Evolutionary conservation across 2,888 invertebrate genomes (phyloP), one percentile per base, ranked within the genome.

Genomic region (Agrotis ipsilon): DNA sequence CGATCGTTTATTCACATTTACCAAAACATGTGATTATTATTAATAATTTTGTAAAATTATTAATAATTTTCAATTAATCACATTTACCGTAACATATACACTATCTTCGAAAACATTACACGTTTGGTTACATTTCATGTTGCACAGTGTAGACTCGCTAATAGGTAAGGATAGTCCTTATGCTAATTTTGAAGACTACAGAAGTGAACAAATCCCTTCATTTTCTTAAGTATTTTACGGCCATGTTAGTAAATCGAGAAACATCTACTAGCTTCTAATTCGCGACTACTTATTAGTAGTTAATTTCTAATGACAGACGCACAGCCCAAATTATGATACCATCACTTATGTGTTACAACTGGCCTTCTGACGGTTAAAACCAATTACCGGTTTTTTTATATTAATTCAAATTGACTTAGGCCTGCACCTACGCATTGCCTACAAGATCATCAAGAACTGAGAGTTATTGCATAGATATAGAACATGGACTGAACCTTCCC

Each of bases 281-380:
- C 21, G 63, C 63, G 43, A 81, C 78, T 84, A 85, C 64, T 72
- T 79, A 83, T 62, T 60, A 67, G 80, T 80, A 85, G 78, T 65
- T 81, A 71, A 75, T 75, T 81, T 71, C 74, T 82, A 85, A 86
- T 73, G 83, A 84, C 75, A 86, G 78, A 83, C 77, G 87, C 92
- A 92, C 92, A 91, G 90, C 92, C 91, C 82, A 77, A 83, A 83
- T 82, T 80, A 89, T 89, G 88, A 88, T 91, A 88, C 82, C 86
- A 79, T 90, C 86, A 87, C 86, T 87, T 80, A 39, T 32, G 24
- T 68, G 9, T 75, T 72, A 58, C 65, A 72, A 69, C 80, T 80
- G 78, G 80, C 76, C 71, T 71, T 73, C 55, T 14, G 9, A 32
- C 74, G 55, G 68, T 60, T 62, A 45, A 39, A 32, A 61, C 60